Percentiles rank a stretch among this genome's conserved stretches.
Evolutionary conservation across 2,888 invertebrate species (phyloP).

Genomic region (Chloroclystis v-ata): DNA sequence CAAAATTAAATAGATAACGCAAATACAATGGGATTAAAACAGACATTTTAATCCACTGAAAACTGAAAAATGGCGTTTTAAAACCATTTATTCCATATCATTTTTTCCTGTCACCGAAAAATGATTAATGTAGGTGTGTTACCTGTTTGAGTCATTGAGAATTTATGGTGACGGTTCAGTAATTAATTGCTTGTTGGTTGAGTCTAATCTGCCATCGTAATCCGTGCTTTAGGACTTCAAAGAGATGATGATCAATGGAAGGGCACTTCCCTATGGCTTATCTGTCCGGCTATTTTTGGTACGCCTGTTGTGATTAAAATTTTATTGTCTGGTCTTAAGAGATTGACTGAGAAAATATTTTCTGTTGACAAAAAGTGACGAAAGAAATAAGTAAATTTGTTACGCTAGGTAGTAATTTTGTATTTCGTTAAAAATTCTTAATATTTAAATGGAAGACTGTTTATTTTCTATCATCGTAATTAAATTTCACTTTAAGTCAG

Average conservation of each 20-base stretch:
- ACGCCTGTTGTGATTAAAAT: too few species aligned
- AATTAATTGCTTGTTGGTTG: slow-evolving; percentile 46
- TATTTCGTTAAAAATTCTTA: too few species aligned
- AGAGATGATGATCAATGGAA: slow-evolving; percentile 10
- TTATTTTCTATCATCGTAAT: too few species aligned
- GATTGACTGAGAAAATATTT: too few species aligned
- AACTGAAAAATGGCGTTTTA: slow-evolving; percentile 2
- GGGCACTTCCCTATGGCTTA: background rate
- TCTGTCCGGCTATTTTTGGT: background rate
- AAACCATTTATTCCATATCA: slow-evolving; percentile 15
- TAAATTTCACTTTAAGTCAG: too few species aligned
- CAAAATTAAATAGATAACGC: too few species aligned
- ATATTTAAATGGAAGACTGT: too few species aligned
- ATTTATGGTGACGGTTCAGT: slow-evolving; percentile 45
- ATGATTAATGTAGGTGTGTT: slow-evolving; percentile 25
- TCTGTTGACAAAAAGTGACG: too few species aligned
- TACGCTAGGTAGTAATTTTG: too few species aligned
- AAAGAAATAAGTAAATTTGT: too few species aligned
- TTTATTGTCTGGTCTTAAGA: too few species aligned
- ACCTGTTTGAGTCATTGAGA: slow-evolving; percentile 38
- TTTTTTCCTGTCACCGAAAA: slow-evolving; percentile 23
- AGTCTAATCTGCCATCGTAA: slow-evolving; percentile 38
- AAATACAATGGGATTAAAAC: too few species aligned
- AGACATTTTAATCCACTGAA: background rate
- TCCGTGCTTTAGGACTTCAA: slow-evolving; percentile 25